Conservation (phyloP, 1,140 invertebrate genomes). For the Pristionchus pacificus region DNA sequence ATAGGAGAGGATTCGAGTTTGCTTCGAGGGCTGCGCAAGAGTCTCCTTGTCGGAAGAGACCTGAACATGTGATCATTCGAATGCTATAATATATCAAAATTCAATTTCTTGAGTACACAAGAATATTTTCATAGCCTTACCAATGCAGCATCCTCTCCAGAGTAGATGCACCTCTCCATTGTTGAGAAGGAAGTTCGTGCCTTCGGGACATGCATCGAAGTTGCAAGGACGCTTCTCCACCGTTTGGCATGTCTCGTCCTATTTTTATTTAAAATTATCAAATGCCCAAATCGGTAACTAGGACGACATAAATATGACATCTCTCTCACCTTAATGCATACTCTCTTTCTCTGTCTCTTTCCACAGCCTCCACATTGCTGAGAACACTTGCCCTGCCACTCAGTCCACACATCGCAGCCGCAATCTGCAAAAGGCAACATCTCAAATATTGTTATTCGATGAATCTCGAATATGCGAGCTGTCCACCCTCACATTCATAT, state of each 20-base stretch:
- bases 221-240: conserved; percentile 55
- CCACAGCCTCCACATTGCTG: conserved; percentile 55
- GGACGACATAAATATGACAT: too few relatives aligned
- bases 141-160: conserved; percentile 56
- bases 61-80: background rate
- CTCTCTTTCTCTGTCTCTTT: conserved; percentile 35
- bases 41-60: conserved; percentile 34
- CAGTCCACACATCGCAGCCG: conserved; percentile 43
- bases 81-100: conserved; percentile 29
- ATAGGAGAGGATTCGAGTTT: conserved; percentile 40
- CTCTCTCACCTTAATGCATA: conserved; percentile 34
- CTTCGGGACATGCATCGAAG: conserved; percentile 44
- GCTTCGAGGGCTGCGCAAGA: conserved; percentile 40
- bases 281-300: too few relatives aligned
- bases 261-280: background rate
- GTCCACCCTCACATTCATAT: too few relatives aligned
- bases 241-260: conserved; percentile 34
- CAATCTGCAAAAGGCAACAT: conserved; percentile 33
- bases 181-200: conserved; percentile 55
- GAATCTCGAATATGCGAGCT: too few relatives aligned
- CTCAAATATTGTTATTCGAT: too few relatives aligned
- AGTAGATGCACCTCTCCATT: conserved; percentile 55
- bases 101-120: too few relatives aligned
- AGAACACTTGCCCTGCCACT: conserved; percentile 44
- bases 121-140: too few relatives aligned